These are phyloP conservation scores for Acleris laterana DNA, from an alignment of 2,888 invertebrate species.

Conservation along the genomic window DNA sequence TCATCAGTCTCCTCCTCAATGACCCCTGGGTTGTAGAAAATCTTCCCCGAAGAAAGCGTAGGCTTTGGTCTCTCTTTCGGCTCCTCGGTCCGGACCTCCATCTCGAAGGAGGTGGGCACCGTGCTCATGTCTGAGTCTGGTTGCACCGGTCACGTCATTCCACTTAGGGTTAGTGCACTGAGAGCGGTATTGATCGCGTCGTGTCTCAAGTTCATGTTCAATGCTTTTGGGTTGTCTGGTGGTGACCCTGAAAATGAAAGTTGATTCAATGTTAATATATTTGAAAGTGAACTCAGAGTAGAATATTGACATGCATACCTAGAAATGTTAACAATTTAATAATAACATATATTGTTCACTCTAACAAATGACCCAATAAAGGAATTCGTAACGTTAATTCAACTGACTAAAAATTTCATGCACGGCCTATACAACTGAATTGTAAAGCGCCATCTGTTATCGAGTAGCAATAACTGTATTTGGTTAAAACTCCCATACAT, in stretches of 20 bases:
- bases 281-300: background rate
- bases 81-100: slow-evolving; percentile 65
- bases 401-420: background rate
- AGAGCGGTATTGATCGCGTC: slow-evolving; percentile 10
- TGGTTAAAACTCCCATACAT: too few relatives aligned
- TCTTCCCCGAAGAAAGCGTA: slow-evolving; percentile 67
- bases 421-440: background rate
- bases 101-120: slow-evolving; percentile 68
- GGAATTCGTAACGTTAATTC: background rate
- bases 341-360: background rate
- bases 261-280: background rate
- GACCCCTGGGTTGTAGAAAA: slow-evolving; percentile 78
- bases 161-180: slow-evolving; percentile 2
- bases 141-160: slow-evolving; percentile 25
- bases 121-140: slow-evolving; percentile 48
- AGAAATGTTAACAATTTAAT: too few relatives aligned
- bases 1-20: slow-evolving; percentile 78
- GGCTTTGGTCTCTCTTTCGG: slow-evolving; percentile 56
- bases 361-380: background rate
- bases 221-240: slow-evolving; percentile 7
- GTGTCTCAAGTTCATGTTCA: slow-evolving; percentile 30
- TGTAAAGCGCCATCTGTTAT: slow-evolving; percentile 47
- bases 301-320: too few relatives aligned
- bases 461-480: slow-evolving; percentile 43
- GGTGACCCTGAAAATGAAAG: slow-evolving; percentile 19